Base-by-base conservation (phyloP, 2,888 invertebrate species). In the Stictocephala bisonia region DNA sequence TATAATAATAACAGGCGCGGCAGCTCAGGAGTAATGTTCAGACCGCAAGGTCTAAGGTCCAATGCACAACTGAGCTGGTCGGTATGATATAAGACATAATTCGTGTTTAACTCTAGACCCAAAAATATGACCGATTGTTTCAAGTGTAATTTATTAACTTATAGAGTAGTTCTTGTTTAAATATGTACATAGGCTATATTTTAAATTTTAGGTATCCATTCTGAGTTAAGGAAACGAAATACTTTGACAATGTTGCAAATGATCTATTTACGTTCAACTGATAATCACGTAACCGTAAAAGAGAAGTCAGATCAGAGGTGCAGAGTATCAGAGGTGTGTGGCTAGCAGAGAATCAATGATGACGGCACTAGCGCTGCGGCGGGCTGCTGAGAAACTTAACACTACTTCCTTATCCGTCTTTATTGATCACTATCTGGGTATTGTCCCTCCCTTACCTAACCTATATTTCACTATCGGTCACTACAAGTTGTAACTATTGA, bases 351-450 rank as follows among this genome's bases (percentile, higher is more conserved):
- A 64, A 64, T 64, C 64, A 64, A 64, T 64, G 64, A 64, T 2
- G 41, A 44, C 26, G 27, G 15, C 44, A 9, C 22, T 22, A 64
- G 44, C 64, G 64, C 64, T 13, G 15, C 24, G 27, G 44, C 27
- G 40, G 64, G 64, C 24, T 44, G 64, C 44, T 22, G 64, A 26
- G 15, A 1, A 26, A 64, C 64, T 26, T 40, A 22, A n/a, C n/a
- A n/a, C 60, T 18, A 64, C 64, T 64, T 64, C 64, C 64, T 64
- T 64, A 64, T 41, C 64, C 44, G 40, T 44, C 41, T 44, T 44
- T 64, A 64, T 64, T 44, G 64, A 64, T 64, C 44, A 44, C 15
- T 64, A 64, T 64, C 64, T 22, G 60, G 35, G 24, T n/a, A n/a
- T n/a, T n/a, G n/a, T n/a, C n/a, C 40, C 6, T 22, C 3, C 60